These are phyloP conservation scores for Busseola fusca DNA, from an alignment of 2,888 invertebrate genomes.

Conservation along the genomic window DNA sequence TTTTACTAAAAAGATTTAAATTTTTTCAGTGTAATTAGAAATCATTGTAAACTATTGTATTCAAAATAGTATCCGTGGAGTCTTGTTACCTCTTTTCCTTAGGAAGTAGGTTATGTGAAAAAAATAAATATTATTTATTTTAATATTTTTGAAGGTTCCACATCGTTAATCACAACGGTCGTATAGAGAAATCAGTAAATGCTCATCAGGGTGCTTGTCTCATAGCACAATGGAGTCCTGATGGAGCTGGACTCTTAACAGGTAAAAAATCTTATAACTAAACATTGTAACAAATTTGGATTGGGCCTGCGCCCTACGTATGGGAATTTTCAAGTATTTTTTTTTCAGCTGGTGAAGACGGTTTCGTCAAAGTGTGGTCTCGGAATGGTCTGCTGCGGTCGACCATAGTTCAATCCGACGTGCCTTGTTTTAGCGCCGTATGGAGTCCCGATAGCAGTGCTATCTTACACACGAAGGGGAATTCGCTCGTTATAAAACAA, in stretches of 20 bases:
- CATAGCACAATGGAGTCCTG: conserved; percentile 97
- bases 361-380: conserved; percentile 98
- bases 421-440: conserved; percentile 94
- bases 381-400: conserved; percentile 97
- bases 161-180: conserved; percentile 95
- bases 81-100: background rate
- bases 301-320: too few species aligned
- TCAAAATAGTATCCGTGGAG: background rate
- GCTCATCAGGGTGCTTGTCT: conserved; percentile 98
- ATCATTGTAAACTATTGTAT: background rate
- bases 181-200: conserved; percentile 97
- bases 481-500: conserved; percentile 91
- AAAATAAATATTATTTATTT: background rate
- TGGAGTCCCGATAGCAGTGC: conserved; percentile 94
- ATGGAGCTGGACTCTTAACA: conserved; percentile 97
- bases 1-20: too few species aligned
- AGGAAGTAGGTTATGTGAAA: background rate
- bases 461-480: conserved; percentile 92
- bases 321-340: background rate
- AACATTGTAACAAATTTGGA: background rate
- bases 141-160: conserved; percentile 91
- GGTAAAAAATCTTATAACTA: conserved; percentile 83
- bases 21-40: background rate
- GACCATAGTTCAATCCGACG: conserved; percentile 94
- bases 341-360: conserved; percentile 97